Base-by-base conservation (phyloP, 92 coral and sea anemone species). In the Paramuricea clavata region DNA sequence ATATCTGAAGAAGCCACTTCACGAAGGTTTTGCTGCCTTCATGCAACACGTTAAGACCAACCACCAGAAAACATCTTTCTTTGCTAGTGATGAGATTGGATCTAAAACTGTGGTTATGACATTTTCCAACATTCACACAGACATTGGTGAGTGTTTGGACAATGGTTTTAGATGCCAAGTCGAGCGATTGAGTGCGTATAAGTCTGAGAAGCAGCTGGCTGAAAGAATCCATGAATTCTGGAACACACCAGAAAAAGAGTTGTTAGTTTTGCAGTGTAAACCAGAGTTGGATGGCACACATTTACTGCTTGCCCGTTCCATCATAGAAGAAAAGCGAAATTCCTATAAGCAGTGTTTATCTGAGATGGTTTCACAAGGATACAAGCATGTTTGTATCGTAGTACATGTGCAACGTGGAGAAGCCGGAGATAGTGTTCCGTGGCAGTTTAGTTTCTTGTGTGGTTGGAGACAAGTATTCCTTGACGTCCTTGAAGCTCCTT, bases 401-500 rank as follows among this genome's bases (percentile, higher is more conserved):
- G 84, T 96, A 21, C 99, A 96, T 83, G 87, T 94, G 42, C 95
- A 91, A 41, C 90, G 99, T 0, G 93, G 90, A 83, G 85, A 72
- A 50, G 68, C 33, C 16, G 65, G 42, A 12, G 65, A 85, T 49
- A 90, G 88, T 33, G 86, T 74, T 7, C 93, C 90, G 19, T 96
- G 99, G 99, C 98, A 96, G 85, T 94, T 96, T 49, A 96, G 94
- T 90, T 96, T 93, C 69, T 89, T 92, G 17, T 94, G 99, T 78
- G 98, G 98, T 3, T 96, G 99, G 99, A 91, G 86, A 72, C 99
- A 94, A 60, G 97, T 93, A 4, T 89, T 93, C 87, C 85, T 96
- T 50, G 99, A 96, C 52, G 95, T 89, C 44, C 89, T 96, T 62
- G 98, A 96, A 54, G 70, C 74, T 35, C 97, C 98, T 3, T 72